These are phyloP conservation scores for Ispidina picta DNA, from an alignment of 2,797 vertebrate species.

Conservation along the genomic window DNA sequence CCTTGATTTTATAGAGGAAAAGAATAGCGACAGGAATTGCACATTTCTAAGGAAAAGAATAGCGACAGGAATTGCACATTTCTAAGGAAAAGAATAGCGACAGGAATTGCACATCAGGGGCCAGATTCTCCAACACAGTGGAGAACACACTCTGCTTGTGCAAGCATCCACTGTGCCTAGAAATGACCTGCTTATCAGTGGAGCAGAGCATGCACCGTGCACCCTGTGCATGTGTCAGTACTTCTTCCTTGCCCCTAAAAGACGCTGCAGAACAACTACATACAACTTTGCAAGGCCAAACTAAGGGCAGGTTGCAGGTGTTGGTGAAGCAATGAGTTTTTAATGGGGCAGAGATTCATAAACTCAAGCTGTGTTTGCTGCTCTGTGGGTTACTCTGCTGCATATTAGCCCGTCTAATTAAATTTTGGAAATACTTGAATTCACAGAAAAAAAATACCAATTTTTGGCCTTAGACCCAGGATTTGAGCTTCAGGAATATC, in stretches of 20 bases:
- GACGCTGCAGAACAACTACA: background rate
- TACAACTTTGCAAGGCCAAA: background rate
- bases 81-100: background rate
- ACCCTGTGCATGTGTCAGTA: accelerated
- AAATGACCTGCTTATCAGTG: background rate
- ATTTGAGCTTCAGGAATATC: background rate
- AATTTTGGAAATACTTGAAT: background rate
- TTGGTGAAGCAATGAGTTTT: background rate
- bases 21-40: background rate
- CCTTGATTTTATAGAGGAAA: background rate
- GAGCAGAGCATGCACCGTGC: background rate
- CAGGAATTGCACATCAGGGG: background rate
- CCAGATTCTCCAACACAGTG: background rate
- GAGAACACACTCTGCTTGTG: background rate
- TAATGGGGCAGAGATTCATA: background rate
- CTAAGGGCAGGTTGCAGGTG: background rate
- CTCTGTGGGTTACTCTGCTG: background rate
- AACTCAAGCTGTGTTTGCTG: background rate
- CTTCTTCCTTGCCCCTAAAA: background rate
- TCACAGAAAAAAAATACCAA: background rate
- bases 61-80: accelerated
- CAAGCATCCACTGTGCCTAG: accelerated
- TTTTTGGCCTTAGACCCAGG: background rate
- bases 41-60: background rate
- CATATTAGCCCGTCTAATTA: background rate